Conservation (phyloP, 2,888 invertebrate species). For the Podabrus alpinus region DNA sequence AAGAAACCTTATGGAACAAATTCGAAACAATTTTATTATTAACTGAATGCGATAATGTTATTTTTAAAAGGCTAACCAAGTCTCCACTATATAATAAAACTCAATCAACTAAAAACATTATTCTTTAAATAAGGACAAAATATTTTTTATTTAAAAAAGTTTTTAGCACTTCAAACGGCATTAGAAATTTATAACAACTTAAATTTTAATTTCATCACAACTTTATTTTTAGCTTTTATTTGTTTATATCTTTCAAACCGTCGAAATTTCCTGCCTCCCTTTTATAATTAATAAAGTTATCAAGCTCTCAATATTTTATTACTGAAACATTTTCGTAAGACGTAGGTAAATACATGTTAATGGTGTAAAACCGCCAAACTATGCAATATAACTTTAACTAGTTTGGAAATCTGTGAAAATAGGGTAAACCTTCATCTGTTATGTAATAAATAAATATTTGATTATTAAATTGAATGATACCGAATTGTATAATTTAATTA, state of each 20-base stretch:
- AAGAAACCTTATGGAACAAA: not conserved
- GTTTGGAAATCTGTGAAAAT: not conserved
- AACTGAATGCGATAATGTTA: not conserved
- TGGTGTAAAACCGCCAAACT: not conserved
- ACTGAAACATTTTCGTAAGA: not conserved
- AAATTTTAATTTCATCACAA: not conserved
- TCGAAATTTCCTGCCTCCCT: not conserved
- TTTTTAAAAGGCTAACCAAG: not conserved
- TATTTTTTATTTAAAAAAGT: not conserved
- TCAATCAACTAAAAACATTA: not conserved
- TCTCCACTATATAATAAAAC: not conserved
- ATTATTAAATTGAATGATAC: too few relatives aligned
- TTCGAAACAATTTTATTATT: not conserved
- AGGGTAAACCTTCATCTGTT: not conserved
- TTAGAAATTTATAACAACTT: not conserved
- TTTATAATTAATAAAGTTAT: not conserved
- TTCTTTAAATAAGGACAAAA: not conserved
- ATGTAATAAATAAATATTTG: not conserved
- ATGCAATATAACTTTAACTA: not conserved
- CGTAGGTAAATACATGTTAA: not conserved
- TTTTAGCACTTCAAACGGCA: not conserved
- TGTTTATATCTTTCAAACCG: not conserved
- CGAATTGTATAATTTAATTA: too few relatives aligned
- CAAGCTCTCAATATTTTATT: not conserved
- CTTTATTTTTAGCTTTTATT: not conserved